Percentiles rank a stretch among this genome's conserved stretches.
Evolutionary conservation across 2,888 invertebrate genomes (phyloP).

Genomic region (Catonia carolina): DNA sequence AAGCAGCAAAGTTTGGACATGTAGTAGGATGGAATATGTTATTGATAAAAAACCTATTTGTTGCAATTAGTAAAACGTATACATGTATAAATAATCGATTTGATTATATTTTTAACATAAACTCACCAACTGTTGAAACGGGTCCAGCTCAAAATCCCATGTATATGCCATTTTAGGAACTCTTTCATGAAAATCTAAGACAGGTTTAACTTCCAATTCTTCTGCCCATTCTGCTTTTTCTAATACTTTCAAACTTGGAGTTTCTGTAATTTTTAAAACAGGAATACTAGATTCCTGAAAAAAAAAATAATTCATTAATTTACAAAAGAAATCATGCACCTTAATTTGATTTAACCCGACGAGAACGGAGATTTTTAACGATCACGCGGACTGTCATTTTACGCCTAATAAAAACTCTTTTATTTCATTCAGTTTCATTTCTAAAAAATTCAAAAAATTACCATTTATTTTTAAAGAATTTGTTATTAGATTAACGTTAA

Average conservation of each 20-base stretch:
- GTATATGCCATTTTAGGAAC: constrained; percentile 78
- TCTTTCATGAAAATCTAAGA: constrained; percentile 70
- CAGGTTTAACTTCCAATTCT: constrained; percentile 74
- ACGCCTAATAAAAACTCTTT: too few relatives aligned
- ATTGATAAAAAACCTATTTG: too few relatives aligned
- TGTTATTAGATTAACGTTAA: too few relatives aligned
- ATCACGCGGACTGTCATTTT: too few relatives aligned
- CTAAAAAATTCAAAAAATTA: too few relatives aligned
- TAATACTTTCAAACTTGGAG: constrained; percentile 40
- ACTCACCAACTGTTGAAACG: constrained; percentile 83
- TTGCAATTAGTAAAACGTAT: background rate
- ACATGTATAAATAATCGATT: background rate
- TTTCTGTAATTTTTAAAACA: constrained; percentile 60
- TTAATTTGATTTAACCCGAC: background rate
- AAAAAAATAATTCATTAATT: background rate
- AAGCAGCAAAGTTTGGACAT: too few relatives aligned
- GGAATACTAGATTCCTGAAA: constrained; percentile 45
- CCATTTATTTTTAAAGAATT: too few relatives aligned
- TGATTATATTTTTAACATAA: background rate
- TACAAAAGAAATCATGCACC: background rate
- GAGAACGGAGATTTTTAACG: too few relatives aligned
- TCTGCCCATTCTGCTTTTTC: constrained; percentile 79
- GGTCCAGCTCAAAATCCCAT: constrained; percentile 89
- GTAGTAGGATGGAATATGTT: too few relatives aligned
- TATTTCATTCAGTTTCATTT: too few relatives aligned